phyloP scores from a whole-genome alignment of 2,888 invertebrate species.

The Apocheima hispidaria region DNA sequence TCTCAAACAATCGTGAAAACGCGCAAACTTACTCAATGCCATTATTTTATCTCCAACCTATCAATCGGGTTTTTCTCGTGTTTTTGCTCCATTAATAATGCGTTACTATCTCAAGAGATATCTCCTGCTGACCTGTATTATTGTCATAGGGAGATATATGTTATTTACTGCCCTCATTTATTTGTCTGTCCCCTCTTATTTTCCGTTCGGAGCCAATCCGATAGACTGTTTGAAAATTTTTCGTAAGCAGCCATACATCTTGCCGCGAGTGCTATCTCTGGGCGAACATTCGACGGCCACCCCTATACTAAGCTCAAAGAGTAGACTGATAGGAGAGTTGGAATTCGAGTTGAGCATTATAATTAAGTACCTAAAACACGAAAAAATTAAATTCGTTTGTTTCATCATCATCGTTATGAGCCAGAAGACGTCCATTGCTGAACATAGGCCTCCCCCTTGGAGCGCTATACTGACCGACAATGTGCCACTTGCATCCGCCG shows the following conservation, averaged over 20 bases:
- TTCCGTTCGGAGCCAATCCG: constrained; percentile 85
- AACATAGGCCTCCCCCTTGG: too few relatives aligned
- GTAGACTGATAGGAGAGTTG: constrained; percentile 31
- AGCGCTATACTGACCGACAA: too few relatives aligned
- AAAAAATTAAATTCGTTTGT: too few relatives aligned
- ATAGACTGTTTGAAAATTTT: constrained; percentile 85
- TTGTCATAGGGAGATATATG: constrained; percentile 84
- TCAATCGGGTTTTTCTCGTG: constrained; percentile 79
- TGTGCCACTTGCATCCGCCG: too few relatives aligned
- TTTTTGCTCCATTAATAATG: constrained; percentile 84
- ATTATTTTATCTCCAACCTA: constrained; percentile 71
- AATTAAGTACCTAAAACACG: not conserved
- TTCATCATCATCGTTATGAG: too few relatives aligned
- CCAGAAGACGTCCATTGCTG: too few relatives aligned
- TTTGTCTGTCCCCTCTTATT: constrained; percentile 85
- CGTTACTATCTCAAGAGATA: constrained; percentile 77
- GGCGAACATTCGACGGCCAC: constrained; percentile 83
- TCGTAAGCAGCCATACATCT: constrained; percentile 86
- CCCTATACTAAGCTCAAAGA: constrained; percentile 73
- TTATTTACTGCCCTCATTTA: constrained; percentile 85
- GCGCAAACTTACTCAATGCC: constrained; percentile 65
- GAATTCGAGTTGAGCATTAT: not conserved
- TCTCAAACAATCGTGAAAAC: constrained; percentile 48
- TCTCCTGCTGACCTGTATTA: constrained; percentile 87
- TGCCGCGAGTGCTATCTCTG: constrained; percentile 84